phyloP scores from a whole-genome alignment of 2,888 invertebrate species.

The Lagria hirta region DNA sequence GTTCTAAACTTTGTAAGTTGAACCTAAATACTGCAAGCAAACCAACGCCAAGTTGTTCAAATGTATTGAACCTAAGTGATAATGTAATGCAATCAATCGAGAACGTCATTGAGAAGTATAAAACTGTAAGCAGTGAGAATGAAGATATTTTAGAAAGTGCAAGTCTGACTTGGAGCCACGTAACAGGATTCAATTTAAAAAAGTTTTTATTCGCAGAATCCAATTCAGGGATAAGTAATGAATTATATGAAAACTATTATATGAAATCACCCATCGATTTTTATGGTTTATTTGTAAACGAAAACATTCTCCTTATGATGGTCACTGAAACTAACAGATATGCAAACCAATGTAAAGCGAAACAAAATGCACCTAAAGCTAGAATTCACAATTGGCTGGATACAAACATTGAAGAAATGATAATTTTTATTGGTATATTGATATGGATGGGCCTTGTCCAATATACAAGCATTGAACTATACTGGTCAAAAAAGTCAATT shows the following conservation, averaged over 20 bases:
- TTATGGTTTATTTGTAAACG: conserved; percentile 9
- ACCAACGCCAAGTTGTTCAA: conserved; percentile 4
- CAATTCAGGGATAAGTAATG: conserved; percentile 3
- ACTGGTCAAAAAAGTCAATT: conserved; percentile 4
- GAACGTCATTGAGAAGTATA: conserved; percentile 4
- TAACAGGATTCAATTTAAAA: conserved; percentile 1
- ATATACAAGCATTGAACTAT: conserved; percentile 19
- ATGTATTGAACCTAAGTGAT: conserved; percentile 2
- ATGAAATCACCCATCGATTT: conserved; percentile 7
- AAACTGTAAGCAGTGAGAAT: background rate
- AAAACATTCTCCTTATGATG: conserved; percentile 3
- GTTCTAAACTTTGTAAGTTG: background rate
- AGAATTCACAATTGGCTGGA: conserved; percentile 16
- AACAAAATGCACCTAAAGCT: conserved; percentile 13
- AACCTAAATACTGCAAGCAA: background rate
- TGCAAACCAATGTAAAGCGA: conserved; percentile 15
- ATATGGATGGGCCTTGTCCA: conserved; percentile 31
- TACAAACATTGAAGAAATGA: conserved; percentile 21
- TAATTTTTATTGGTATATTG: conserved; percentile 26
- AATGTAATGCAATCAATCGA: conserved; percentile 2
- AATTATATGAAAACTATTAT: conserved; percentile 7
- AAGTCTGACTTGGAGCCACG: conserved; percentile 2
- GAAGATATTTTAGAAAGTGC: conserved; percentile 1
- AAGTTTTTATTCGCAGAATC: conserved; percentile 2
- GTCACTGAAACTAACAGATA: conserved; percentile 21